Base-by-base conservation (phyloP, 2,113 vertebrate species). In the Toxostoma redivivum region DNA sequence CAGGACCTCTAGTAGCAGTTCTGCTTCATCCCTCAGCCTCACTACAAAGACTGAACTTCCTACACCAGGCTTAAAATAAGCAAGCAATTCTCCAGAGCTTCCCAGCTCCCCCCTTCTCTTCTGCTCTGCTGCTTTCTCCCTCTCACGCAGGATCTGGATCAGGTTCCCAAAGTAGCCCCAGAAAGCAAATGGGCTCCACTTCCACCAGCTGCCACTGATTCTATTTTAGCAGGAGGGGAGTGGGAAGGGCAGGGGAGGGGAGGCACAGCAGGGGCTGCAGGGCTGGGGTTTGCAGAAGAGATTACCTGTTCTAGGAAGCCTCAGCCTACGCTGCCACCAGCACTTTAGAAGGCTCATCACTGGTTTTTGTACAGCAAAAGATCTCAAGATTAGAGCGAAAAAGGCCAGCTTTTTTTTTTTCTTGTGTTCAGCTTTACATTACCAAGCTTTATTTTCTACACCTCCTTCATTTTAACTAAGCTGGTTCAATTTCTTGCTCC, bases 171-270 rank as follows among this genome's bases (percentile, higher is more conserved):
- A 58, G 94, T 23, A 0, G 94, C 85, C 57, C 6, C 93, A 80
- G 21, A 47, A 93, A 94, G 71, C 89, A 64, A 95, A 92, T 2
- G 71, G 94, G 74, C 61, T 82, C 30, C 38, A 37, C 83, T 96
- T 86, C 87, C 93, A 95, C 66, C 96, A 97, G 96, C 97, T 97
- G 97, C 91, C 37, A 5, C 81, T 54, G 35, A 1, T 24, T 56
- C 81, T 22, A 33, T n/a, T 53, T 20, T 4, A 67, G 78, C 38
- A 28, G 64, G 78, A 42, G 42, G 56, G 57, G 47, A 69, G 54
- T 0, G 30, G 65, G 81, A 35, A 62, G 2, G 81, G 88, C 35
- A 70, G 72, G 65, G 25, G 80, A 58, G 40, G 33, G 72, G 74
- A 18, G 35, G 83, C 47, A 12, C 72, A 86, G 94, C 53, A 37